A percentile compares a stretch with the other conserved stretches of the same genome.
Evolutionary conservation across 2,888 invertebrate species (phyloP).

Genomic region (Patella caerulea): DNA sequence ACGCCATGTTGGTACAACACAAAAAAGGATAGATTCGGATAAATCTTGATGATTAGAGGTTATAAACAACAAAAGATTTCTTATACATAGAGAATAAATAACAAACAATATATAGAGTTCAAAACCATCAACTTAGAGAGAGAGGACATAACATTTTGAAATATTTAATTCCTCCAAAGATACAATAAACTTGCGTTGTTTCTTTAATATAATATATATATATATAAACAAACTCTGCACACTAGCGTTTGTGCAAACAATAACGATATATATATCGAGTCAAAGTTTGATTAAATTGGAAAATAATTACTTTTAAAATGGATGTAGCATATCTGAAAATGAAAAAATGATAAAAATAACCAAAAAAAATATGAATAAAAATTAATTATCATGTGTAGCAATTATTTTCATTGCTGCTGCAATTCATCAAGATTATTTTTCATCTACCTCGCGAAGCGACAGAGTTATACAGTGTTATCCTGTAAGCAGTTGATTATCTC

Average conservation of each 20-base stretch:
- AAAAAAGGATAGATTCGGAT: constrained; percentile 58
- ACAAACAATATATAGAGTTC: constrained; percentile 13
- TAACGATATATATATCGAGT: not conserved
- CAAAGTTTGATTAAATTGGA: not conserved
- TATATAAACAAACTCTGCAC: constrained; percentile 5
- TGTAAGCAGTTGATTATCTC: not conserved
- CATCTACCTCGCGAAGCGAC: constrained; percentile 1
- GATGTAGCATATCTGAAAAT: constrained; percentile 8
- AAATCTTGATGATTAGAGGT: constrained; percentile 44
- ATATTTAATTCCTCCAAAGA: constrained; percentile 4
- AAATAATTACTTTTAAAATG: constrained; percentile 1
- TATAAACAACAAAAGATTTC: not conserved
- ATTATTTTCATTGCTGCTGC: not conserved
- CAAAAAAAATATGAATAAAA: not conserved
- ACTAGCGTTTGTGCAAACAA: not conserved
- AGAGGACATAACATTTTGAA: not conserved
- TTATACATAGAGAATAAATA: not conserved
- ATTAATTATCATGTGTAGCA: not conserved
- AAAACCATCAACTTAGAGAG: too few species aligned
- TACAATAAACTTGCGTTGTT: not conserved
- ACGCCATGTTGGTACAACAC: constrained; percentile 68
- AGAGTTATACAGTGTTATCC: constrained; percentile 2
- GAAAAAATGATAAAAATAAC: not conserved
- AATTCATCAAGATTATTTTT: constrained; percentile 5
- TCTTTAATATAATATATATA: not conserved